These are phyloP conservation scores for Caradrina kadenii DNA, from an alignment of 2,888 invertebrate genomes.

Conservation along the genomic window DNA sequence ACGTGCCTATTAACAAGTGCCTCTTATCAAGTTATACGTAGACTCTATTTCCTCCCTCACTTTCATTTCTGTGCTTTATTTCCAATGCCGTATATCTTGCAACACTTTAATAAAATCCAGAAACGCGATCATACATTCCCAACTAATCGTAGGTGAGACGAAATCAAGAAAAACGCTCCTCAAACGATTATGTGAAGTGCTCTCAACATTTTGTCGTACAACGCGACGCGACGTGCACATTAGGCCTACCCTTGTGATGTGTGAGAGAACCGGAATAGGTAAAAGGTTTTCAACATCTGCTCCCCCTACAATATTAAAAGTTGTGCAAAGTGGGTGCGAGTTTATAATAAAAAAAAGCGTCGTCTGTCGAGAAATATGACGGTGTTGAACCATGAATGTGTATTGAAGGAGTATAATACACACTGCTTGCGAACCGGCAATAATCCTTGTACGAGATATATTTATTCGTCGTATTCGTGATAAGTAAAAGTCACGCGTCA, in stretches of 20 bases:
- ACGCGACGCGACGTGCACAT: conserved; percentile 69
- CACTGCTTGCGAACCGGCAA: conserved; percentile 61
- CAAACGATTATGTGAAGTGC: conserved; percentile 74
- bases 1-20: too few species aligned
- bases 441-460: conserved; percentile 60
- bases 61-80: neutral
- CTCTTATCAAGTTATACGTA: too few species aligned
- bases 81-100: neutral
- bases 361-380: conserved; percentile 60
- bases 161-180: conserved; percentile 74
- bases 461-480: conserved; percentile 50
- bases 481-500: conserved; percentile 28
- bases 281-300: conserved; percentile 86
- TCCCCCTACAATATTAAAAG: conserved; percentile 85
- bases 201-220: conserved; percentile 73
- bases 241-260: conserved; percentile 75
- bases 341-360: conserved; percentile 83
- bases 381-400: conserved; percentile 55
- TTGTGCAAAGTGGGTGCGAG: conserved; percentile 77
- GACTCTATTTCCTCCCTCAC: neutral
- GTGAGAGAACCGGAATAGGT: conserved; percentile 73
- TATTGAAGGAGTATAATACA: conserved; percentile 66
- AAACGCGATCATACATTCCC: conserved; percentile 9
- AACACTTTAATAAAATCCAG: neutral
- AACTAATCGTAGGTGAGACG: conserved; percentile 50